A percentile compares a stretch with the other conserved stretches of the same genome.
These are phyloP conservation scores for Autographa pulchrina DNA, from an alignment of 2,888 invertebrate species.

Conservation along the genomic window DNA sequence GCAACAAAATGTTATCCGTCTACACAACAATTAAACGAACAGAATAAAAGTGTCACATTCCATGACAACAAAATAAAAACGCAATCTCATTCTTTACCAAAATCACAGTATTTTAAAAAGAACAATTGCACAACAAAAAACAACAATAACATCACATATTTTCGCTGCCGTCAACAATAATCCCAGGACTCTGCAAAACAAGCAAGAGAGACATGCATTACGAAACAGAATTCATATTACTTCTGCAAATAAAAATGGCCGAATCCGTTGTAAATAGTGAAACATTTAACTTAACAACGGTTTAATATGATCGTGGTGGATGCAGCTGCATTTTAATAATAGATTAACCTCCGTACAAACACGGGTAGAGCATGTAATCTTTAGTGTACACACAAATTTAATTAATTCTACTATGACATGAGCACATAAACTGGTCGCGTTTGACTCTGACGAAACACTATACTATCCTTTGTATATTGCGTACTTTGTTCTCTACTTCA, in stretches of 20 bases:
- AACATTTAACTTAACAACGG: slow-evolving; percentile 59
- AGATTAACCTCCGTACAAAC: slow-evolving; percentile 78
- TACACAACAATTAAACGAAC: neutral
- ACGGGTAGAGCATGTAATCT: slow-evolving; percentile 75
- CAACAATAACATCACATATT: slow-evolving; percentile 8
- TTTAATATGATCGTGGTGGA: slow-evolving; percentile 63
- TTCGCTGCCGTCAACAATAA: slow-evolving; percentile 7
- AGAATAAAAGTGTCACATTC: neutral
- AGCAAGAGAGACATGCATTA: slow-evolving; percentile 12
- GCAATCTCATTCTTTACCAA: neutral
- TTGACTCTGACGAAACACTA: slow-evolving; percentile 46
- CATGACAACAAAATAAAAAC: neutral
- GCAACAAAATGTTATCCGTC: neutral
- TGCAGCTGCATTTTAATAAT: slow-evolving; percentile 82
- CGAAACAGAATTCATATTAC: slow-evolving; percentile 22
- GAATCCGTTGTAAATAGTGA: slow-evolving; percentile 45
- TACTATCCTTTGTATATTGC: neutral
- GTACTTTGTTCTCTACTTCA: slow-evolving; percentile 24
- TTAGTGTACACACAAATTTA: slow-evolving; percentile 81
- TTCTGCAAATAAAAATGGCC: slow-evolving; percentile 37
- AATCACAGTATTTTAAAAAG: neutral
- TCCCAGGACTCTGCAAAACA: slow-evolving; percentile 6
- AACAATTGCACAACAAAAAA: slow-evolving; percentile 2
- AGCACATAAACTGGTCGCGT: slow-evolving; percentile 51
- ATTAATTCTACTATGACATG: slow-evolving; percentile 79